These are phyloP conservation scores for Leucophora obtusa DNA, from an alignment of 2,888 invertebrate species.

Conservation along the genomic window DNA sequence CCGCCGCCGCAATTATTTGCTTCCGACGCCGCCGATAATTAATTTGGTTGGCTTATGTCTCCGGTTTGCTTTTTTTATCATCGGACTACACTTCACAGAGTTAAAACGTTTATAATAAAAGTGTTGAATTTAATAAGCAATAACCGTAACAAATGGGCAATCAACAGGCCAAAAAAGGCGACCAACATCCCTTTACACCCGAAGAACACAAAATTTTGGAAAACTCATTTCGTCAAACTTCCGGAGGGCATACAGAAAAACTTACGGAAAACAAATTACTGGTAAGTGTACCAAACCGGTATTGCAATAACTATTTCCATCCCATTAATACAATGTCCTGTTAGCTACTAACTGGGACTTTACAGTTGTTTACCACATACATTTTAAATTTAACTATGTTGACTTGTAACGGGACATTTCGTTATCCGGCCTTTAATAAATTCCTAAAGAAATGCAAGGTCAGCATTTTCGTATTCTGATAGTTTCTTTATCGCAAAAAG, in stretches of 20 bases:
- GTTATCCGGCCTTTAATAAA: too few relatives aligned
- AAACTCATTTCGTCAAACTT: conserved; percentile 70
- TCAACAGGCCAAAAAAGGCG: conserved; percentile 66
- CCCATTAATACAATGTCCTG: too few relatives aligned
- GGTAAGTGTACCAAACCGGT: conserved; percentile 66
- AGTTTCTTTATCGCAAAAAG: neutral
- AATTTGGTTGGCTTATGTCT: too few relatives aligned
- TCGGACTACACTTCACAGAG: too few relatives aligned
- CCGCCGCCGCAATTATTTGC: too few relatives aligned
- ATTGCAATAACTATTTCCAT: conserved; percentile 48
- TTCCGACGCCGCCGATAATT: too few relatives aligned
- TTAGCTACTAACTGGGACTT: too few relatives aligned
- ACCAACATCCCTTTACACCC: conserved; percentile 66
- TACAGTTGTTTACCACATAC: too few relatives aligned
- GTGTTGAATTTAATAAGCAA: neutral
- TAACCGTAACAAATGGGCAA: conserved; percentile 67
- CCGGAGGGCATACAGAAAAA: conserved; percentile 72
- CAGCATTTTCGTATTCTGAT: conserved; percentile 44
- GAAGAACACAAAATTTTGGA: conserved; percentile 73
- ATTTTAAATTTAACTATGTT: too few relatives aligned
- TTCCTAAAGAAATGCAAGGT: conserved; percentile 24
- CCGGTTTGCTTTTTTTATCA: too few relatives aligned
- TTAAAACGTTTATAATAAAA: too few relatives aligned
- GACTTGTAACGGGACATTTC: too few relatives aligned
- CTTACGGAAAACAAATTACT: conserved; percentile 71